phyloP scores from a whole-genome alignment of 2,888 invertebrate species.

The Xylota sylvarum region DNA sequence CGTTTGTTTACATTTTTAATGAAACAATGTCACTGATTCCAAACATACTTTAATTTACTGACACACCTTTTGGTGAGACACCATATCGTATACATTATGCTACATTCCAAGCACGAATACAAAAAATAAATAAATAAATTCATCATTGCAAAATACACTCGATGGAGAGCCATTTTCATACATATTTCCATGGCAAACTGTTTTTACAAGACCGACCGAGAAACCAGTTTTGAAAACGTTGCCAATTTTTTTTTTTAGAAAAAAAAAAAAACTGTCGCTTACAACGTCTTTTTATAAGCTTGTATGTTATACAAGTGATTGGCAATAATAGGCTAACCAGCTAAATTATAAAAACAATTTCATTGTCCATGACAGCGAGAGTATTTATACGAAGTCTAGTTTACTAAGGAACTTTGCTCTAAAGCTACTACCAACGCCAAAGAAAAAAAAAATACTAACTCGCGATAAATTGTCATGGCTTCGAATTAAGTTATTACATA shows the following conservation, averaged over 20 bases:
- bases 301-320: not conserved
- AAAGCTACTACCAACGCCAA: not conserved
- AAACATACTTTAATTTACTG: slow-evolving; percentile 2
- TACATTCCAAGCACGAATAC: not conserved
- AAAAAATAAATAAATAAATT: not conserved
- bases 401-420: not conserved
- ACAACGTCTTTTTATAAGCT: not conserved
- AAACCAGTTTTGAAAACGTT: slow-evolving; percentile 15
- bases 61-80: not conserved
- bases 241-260: slow-evolving; percentile 3
- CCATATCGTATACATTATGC: slow-evolving; percentile 1
- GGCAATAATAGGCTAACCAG: not conserved
- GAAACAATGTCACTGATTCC: not conserved
- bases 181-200: slow-evolving; percentile 1
- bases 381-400: not conserved
- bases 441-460: not conserved
- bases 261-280: slow-evolving; percentile 2
- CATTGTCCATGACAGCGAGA: not conserved
- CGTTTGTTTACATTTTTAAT: not conserved
- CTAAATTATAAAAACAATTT: not conserved
- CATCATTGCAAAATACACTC: not conserved
- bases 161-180: not conserved
- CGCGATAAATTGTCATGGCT: not conserved
- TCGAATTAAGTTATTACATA: not conserved
- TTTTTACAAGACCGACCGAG: not conserved